Base-by-base conservation (phyloP, 2,113 vertebrate species). In the Jacana jacana region DNA sequence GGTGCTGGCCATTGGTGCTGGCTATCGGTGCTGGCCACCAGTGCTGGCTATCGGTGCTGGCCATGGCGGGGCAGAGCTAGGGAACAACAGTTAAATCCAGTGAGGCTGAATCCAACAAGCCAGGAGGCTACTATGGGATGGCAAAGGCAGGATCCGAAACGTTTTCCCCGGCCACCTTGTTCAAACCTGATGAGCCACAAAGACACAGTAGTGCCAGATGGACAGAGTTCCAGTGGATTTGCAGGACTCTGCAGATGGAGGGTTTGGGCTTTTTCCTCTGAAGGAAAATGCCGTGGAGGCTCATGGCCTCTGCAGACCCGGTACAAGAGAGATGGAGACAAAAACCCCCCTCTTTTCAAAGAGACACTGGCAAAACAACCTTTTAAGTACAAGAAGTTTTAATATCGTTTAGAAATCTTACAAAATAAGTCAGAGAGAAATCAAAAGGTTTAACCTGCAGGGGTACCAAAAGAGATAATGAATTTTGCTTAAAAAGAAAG, bases 391-490 rank as follows among this genome's bases (percentile, higher is more conserved):
- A 84, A 86, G 65, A 96, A 94, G 69, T 97, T 96, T 97, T 97
- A 97, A 97, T 97, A 88, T 65, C 66, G 96, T 89, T 97, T 96
- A 76, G 86, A 95, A 97, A 96, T 96, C 86, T 97, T 95, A 93
- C 68, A 81, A 98, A 97, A 91, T 91, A 97, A 96, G 87, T 95
- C 92, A 91, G 93, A 93, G 87, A 93, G 81, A 98, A 97, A 98
- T 97, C 88, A 97, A 94, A 97, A 93, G 89, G 91, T 95, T 95
- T 97, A 96, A 95, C 93, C 94, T 94, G 91, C 71, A 72, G 95
- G 94, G 95, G 83, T 97, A 93, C 73, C 63, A 81, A 96, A 97
- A 94, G 79, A 95, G 92, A 97, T 95, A 97, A 98, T 97, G 96
- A 98, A 91, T 96, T 98, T 98, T 95, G 37, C 94, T 97, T 89